These are phyloP conservation scores for Streptopelia turtur DNA, from an alignment of 2,797 vertebrate genomes.

Conservation along the genomic window DNA sequence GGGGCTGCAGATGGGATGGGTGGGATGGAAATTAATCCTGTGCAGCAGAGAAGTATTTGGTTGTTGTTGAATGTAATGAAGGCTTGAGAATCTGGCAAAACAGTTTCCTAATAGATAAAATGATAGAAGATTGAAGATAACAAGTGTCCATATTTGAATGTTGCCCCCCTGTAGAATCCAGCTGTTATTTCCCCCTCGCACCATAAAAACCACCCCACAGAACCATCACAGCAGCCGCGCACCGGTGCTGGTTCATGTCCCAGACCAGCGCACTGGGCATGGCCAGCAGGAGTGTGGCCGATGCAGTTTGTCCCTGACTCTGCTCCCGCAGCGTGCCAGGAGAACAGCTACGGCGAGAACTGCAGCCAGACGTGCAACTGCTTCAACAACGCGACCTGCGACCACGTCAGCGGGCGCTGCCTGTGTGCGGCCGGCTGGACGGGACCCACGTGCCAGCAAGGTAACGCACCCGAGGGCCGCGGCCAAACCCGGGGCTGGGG, in stretches of 20 bases:
- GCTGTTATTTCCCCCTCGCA: neutral
- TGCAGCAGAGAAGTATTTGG: neutral
- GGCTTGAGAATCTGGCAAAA: neutral
- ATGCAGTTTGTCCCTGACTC: neutral
- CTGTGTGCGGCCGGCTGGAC: slow-evolving; percentile 88
- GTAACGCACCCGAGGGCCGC: slow-evolving; percentile 34
- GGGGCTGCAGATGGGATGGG: no score
- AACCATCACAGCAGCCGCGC: neutral
- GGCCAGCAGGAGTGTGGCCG: neutral
- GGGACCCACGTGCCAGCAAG: slow-evolving; percentile 84
- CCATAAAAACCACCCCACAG: neutral
- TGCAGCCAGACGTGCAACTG: slow-evolving; percentile 89
- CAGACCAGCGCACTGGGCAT: rapidly evolving
- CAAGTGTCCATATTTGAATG: rapidly evolving
- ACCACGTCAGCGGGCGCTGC: slow-evolving; percentile 85
- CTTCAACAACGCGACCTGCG: slow-evolving; percentile 84
- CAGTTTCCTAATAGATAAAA: neutral
- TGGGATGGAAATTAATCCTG: neutral
- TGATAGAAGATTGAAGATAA: rapidly evolving
- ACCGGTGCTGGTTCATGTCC: neutral
- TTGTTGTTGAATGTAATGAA: neutral
- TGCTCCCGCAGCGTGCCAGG: slow-evolving; percentile 82
- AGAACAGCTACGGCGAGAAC: slow-evolving; percentile 82
- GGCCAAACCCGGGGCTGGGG: no score
- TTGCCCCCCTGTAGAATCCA: neutral